These are phyloP conservation scores for Megaptera novaeangliae DNA, from an alignment of 2,113 vertebrate species.

Conservation along the genomic window DNA sequence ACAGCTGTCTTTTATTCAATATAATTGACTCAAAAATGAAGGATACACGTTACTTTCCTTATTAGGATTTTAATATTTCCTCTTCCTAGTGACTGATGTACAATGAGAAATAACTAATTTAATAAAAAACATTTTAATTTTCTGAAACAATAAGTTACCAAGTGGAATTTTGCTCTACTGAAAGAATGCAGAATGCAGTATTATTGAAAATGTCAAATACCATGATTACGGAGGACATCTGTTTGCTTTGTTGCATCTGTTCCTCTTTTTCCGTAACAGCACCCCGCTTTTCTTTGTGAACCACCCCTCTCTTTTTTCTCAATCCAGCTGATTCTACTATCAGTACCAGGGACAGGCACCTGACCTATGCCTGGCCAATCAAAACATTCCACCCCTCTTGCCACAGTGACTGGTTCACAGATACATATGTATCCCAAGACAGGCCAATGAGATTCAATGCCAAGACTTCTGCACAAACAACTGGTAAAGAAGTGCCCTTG, in stretches of 20 bases:
- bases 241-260: not conserved
- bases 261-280: not conserved
- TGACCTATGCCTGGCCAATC: not conserved
- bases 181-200: not conserved
- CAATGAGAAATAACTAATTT: conserved; percentile 25
- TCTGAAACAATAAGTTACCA: conserved; percentile 17
- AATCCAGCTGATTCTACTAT: not conserved
- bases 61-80: conserved; percentile 31
- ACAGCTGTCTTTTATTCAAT: not conserved
- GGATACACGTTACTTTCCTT: conserved; percentile 25
- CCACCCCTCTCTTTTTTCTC: not conserved
- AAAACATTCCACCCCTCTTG: not conserved
- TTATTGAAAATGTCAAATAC: not conserved
- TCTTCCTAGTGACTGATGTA: not conserved
- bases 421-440: not conserved
- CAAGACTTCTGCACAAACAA: not conserved
- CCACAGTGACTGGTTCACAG: not conserved
- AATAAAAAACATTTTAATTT: conserved; percentile 53
- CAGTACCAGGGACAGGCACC: not conserved
- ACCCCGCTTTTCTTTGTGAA: not conserved
- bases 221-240: not conserved
- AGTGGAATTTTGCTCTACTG: not conserved
- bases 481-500: not conserved
- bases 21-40: conserved; percentile 41
- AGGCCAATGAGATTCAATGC: not conserved